Evolutionary conservation across 1,140 invertebrate genomes (phyloP).

Genomic region (Drosophila ironensis): DNA sequence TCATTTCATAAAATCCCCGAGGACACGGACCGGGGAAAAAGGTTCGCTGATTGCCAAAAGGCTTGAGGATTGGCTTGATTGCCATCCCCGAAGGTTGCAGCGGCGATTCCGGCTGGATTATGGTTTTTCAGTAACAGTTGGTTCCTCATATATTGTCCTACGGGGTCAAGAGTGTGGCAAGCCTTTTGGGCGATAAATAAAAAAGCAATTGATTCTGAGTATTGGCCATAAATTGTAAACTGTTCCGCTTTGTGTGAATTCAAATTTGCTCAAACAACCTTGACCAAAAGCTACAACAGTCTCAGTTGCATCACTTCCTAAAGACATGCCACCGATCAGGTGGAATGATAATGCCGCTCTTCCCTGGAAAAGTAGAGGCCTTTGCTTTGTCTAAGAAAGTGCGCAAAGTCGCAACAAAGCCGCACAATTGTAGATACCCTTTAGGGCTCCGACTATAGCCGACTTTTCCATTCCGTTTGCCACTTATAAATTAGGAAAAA

Average conservation of each 20-base stretch:
- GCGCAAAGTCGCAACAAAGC: slow-evolving; percentile 58
- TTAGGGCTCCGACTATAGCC: neutral
- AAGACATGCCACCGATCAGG: slow-evolving; percentile 15
- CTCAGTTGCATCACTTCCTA: slow-evolving; percentile 14
- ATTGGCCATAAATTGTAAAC: no score
- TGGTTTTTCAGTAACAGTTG: no score
- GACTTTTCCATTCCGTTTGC: neutral
- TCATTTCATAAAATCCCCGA: slow-evolving; percentile 12
- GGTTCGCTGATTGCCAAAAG: slow-evolving; percentile 23
- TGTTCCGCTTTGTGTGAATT: no score
- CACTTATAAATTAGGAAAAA: neutral
- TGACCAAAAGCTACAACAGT: neutral
- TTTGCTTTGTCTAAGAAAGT: slow-evolving; percentile 18
- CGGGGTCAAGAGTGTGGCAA: no score
- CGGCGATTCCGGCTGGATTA: neutral
- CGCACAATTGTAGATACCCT: slow-evolving; percentile 55
- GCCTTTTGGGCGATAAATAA: no score
- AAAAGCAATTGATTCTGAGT: no score
- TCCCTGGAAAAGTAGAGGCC: slow-evolving; percentile 18
- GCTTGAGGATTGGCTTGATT: slow-evolving; percentile 24
- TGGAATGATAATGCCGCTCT: slow-evolving; percentile 13
- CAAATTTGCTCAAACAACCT: no score
- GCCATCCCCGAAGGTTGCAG: slow-evolving; percentile 12
- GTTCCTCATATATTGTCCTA: no score
- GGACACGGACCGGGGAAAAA: slow-evolving; percentile 15